These are phyloP conservation scores for Mugil cephalus DNA, from an alignment of 2,113 vertebrate species.

Conservation along the genomic window DNA sequence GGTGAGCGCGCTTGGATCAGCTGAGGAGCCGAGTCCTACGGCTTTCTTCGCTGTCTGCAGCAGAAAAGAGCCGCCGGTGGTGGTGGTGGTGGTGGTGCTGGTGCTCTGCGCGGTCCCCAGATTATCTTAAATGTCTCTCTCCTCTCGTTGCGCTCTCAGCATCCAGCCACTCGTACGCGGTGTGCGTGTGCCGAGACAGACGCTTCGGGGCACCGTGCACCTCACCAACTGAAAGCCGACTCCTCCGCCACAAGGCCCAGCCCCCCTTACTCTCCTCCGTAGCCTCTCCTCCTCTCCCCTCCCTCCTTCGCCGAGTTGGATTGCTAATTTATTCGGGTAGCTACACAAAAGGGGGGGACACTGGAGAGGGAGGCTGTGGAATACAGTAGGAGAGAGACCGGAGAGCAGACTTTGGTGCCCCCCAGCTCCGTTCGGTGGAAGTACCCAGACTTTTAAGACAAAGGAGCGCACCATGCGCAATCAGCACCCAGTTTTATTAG, in stretches of 20 bases:
- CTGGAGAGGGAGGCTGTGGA: slow-evolving; percentile 39
- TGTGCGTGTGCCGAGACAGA: slow-evolving; percentile 34
- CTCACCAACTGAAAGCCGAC: slow-evolving; percentile 80
- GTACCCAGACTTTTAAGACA: slow-evolving; percentile 75
- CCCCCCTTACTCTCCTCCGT: slow-evolving; percentile 58
- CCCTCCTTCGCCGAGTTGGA: slow-evolving; percentile 57
- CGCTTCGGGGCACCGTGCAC: slow-evolving; percentile 63
- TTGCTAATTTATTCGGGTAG: slow-evolving; percentile 84
- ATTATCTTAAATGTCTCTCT: slow-evolving; percentile 29
- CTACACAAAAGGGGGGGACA: slow-evolving; percentile 73
- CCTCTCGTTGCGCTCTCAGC: slow-evolving; percentile 60
- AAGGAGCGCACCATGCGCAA: slow-evolving; percentile 60
- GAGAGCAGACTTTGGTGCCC: slow-evolving; percentile 85
- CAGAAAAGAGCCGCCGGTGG: slow-evolving; percentile 37
- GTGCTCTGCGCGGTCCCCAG: slow-evolving; percentile 6
- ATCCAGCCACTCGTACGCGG: slow-evolving; percentile 67
- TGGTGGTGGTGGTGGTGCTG: too few relatives aligned
- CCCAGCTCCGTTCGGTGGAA: slow-evolving; percentile 83
- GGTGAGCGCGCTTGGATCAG: slow-evolving; percentile 67
- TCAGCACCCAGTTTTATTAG: slow-evolving; percentile 13
- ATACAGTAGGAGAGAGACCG: slow-evolving; percentile 34
- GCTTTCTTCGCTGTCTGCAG: slow-evolving; percentile 32
- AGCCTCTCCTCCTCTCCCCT: slow-evolving; percentile 56
- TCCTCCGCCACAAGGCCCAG: slow-evolving; percentile 75
- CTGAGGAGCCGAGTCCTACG: slow-evolving; percentile 26